Base-by-base conservation (phyloP, 2,113 vertebrate genomes). In the Alethe castanea region DNA sequence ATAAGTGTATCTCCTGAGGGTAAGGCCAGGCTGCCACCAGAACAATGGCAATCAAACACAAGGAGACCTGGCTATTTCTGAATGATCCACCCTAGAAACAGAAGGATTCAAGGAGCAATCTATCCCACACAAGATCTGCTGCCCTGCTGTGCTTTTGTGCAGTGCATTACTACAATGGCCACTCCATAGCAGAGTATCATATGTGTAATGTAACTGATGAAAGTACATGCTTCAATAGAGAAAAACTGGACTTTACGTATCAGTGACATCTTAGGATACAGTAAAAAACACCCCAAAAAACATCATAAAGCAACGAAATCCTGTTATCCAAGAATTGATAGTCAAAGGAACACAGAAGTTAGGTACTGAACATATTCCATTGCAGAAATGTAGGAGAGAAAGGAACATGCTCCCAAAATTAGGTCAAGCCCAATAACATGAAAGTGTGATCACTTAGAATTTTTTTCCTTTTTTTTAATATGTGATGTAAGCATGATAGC, bases 151-250 rank as follows among this genome's bases (percentile, higher is more conserved):
- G 22, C 17, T 90, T 67, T 60, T 28, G 42, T 26, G 35, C 36
- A 53, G 14, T 29, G 47, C 19, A 5, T 28, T 23, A 24, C 26
- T n/a, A 16, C 70, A 35, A 4, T 2, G 12, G 42, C 42, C 38
- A 40, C 44, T 28, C 71, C 44, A 40, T 92, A 73, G 38, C 4
- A 40, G 25, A 36, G 56, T 3, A n/a, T 1, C 1, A 3, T 13
- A 14, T 8, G 9, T 4, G 25, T 42, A 42, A 70, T 2, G 0
- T 24, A 74, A 60, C 4, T 19, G 13, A 79, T 26, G 2, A 48
- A 52, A 25, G 3, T 12, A 0, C 13, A 36, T 0, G 8, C 12
- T 71, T 76, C 22, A 44, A 42, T 0, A 45, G 11, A 79, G 48
- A 76, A 93, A 78, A 71, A 64, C 0, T 12, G 2, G 35, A 42